Evolutionary conservation across 2,113 vertebrate genomes (phyloP).

Genomic region (Propithecus coquereli): DNA sequence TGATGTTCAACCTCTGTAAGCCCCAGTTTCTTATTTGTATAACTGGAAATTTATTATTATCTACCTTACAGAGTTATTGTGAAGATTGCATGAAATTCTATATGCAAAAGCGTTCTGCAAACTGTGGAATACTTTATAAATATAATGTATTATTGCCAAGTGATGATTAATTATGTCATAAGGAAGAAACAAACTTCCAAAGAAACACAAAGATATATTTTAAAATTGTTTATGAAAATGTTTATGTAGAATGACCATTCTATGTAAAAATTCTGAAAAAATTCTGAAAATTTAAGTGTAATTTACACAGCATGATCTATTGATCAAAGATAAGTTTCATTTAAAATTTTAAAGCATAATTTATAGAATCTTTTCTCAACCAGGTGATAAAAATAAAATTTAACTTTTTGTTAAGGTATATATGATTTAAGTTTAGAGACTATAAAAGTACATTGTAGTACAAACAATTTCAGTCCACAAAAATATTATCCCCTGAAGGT

Average conservation of each 20-base stretch:
- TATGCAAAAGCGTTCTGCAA: neutral
- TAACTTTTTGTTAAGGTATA: neutral
- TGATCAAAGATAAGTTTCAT: neutral
- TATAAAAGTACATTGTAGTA: slow-evolving; percentile 1
- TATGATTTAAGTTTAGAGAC: neutral
- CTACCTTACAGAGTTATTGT: neutral
- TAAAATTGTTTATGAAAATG: neutral
- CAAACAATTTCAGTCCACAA: neutral
- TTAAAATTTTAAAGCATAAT: neutral
- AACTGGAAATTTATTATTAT: neutral
- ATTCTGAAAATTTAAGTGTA: neutral
- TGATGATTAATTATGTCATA: neutral
- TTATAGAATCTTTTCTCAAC: neutral
- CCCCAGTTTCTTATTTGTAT: neutral
- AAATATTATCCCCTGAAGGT: neutral
- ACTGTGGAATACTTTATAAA: neutral
- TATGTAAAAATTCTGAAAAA: neutral
- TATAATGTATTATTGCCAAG: neutral
- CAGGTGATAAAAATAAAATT: neutral
- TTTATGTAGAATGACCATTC: neutral
- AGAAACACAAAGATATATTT: neutral
- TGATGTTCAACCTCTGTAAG: neutral
- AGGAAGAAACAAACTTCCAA: neutral
- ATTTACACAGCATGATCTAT: neutral
- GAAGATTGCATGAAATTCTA: neutral